phyloP scores from a whole-genome alignment of 2,888 invertebrate species.

The Choreutis nemorana region DNA sequence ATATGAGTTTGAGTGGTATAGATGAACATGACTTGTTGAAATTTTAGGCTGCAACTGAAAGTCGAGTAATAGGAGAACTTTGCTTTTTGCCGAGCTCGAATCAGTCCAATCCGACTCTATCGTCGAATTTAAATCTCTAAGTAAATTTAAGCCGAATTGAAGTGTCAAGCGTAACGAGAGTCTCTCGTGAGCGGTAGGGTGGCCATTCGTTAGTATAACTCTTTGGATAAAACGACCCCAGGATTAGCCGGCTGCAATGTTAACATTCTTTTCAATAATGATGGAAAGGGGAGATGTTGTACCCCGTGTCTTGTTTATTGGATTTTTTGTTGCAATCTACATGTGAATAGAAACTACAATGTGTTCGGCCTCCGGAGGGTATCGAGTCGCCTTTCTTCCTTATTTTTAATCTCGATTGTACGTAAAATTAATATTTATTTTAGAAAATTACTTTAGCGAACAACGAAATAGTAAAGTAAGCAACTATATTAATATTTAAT shows the following conservation, averaged over 20 bases:
- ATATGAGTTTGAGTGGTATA: no score
- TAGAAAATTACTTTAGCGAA: slow-evolving; percentile 9
- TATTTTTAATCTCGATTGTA: slow-evolving; percentile 34
- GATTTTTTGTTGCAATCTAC: slow-evolving; percentile 66
- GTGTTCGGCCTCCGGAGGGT: slow-evolving; percentile 41
- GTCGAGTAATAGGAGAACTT: neutral
- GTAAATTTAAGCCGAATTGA: slow-evolving; percentile 53
- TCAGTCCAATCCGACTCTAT: neutral
- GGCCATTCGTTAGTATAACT: slow-evolving; percentile 62
- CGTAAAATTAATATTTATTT: slow-evolving; percentile 17
- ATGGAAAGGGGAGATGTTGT: slow-evolving; percentile 46
- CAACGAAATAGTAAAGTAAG: neutral
- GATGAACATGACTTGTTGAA: no score
- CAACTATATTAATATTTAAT: neutral
- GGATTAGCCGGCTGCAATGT: slow-evolving; percentile 57
- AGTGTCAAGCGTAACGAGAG: slow-evolving; percentile 57
- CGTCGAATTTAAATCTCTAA: slow-evolving; percentile 23
- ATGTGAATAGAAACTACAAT: slow-evolving; percentile 61
- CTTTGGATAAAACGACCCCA: slow-evolving; percentile 62
- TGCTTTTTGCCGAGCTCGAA: neutral
- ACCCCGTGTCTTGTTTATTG: slow-evolving; percentile 61
- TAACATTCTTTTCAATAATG: slow-evolving; percentile 66
- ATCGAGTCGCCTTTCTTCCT: slow-evolving; percentile 35
- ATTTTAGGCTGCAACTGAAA: no score
- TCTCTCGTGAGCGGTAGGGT: slow-evolving; percentile 33